Conservation (phyloP, 2,797 vertebrate genomes). For the Silurus aristotelis region DNA sequence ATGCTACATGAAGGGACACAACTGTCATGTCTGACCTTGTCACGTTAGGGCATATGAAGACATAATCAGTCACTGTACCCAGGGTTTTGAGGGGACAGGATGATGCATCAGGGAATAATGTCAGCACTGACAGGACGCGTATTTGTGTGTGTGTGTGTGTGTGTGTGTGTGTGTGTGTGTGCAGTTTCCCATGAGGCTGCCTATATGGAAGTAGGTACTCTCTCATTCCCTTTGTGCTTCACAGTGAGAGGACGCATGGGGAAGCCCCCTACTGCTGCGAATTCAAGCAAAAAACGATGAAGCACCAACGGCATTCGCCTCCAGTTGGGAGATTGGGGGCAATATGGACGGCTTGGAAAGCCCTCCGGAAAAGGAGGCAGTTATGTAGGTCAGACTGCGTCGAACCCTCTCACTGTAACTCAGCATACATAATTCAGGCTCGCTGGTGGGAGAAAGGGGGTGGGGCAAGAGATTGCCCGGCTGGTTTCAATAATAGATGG, state of each 20-base stretch:
- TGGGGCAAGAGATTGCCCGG: slow-evolving; percentile 59
- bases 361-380: slow-evolving; percentile 52
- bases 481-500: slow-evolving; percentile 82
- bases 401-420: slow-evolving; percentile 71
- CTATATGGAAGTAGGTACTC: slow-evolving; percentile 45
- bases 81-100: slow-evolving; percentile 27
- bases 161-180: slow-evolving; percentile 56
- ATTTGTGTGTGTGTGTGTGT: slow-evolving; percentile 52
- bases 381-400: slow-evolving; percentile 81
- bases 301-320: slow-evolving; percentile 50
- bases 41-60: slow-evolving; percentile 45
- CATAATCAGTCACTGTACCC: slow-evolving; percentile 42
- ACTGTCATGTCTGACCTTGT: slow-evolving; percentile 56
- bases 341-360: slow-evolving; percentile 51
- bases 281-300: slow-evolving; percentile 47
- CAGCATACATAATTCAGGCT: slow-evolving; percentile 79
- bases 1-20: slow-evolving; percentile 55
- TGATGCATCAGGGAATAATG: slow-evolving; percentile 40
- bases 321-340: slow-evolving; percentile 60
- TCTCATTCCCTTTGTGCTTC: slow-evolving; percentile 66
- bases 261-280: slow-evolving; percentile 54
- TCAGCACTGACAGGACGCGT: slow-evolving; percentile 37
- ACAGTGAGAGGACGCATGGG: slow-evolving; percentile 55
- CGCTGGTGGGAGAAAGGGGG: slow-evolving; percentile 68
- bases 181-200: slow-evolving; percentile 13